Evolutionary conservation across 1,140 invertebrate genomes (phyloP), one percentile per base, ranked within the genome.

Genomic region (Aradophagus sp.): DNA sequence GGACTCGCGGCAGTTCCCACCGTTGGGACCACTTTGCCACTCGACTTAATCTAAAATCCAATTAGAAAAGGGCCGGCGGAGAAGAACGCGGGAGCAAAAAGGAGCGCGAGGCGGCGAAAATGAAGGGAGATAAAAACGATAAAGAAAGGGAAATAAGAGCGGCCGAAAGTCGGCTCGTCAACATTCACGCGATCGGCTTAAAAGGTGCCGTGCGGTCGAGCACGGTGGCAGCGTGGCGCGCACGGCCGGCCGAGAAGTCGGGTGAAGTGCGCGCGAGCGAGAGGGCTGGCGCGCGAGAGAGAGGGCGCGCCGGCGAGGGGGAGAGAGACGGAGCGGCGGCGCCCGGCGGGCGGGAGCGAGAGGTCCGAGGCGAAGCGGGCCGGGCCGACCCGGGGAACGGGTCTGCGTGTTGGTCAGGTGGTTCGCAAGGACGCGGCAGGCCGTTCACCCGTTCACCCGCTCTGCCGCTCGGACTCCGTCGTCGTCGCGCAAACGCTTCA

Each of bases 351-450:
- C 5, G 26, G 1, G 26, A 10, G 13, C n/a, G 10, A 13, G 19
- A 11, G 29, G 29, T 6, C 5, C 29, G 20, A n/a, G 11, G 35
- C 1, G 35, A 20, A 1, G 6, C 48, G 55, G 53, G 41, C 45
- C 42, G 59, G 61, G 27, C 62, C 69, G 62, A 73, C 61, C 69
- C 61, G 69, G 69, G 48, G 69, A 73, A 62, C 62, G 56, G 69
- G 62, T 62, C 78, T 58, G 63, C 80, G 80, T 79, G 80, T 82
- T 82, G 83, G 84, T 86, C 84, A 86, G 84, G 84, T 86, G 84
- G 84, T 80, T 85, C 78, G 82, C 84, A 86, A 85, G 84, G 84
- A 85, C 84, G 84, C 83, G 83, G 73, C 81, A 85, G 84, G 84
- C 81, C 84, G 71, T 85, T 85, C 84, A 85, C 84, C 84, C 82